Base-by-base conservation (phyloP, 2,888 invertebrate species). In the Acrobasis suavella region DNA sequence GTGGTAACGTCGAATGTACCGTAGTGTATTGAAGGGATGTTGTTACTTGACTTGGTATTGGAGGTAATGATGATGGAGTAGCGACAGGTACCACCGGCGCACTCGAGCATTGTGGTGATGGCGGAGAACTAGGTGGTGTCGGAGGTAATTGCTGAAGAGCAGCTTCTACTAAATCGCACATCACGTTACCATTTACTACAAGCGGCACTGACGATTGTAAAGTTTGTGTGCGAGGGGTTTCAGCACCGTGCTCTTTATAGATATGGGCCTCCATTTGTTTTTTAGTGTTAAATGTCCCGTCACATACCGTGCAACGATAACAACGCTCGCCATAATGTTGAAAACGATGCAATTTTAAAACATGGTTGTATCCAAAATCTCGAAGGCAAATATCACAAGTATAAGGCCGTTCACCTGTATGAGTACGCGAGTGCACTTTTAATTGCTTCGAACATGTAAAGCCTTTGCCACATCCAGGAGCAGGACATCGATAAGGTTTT, bases 401-500 rank as follows among this genome's bases (percentile, higher is more conserved):
- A 79, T 97, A 97, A 0, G 97, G 97, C 71, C 97, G 96, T 78
- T 97, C 97, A 1, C 97, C 97, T 0, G 97, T 97, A 80, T 97
- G 97, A 1, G 97, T 97, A 50, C 97, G 94, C 38, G 97, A 97
- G 84, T 98, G 98, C 42, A 97, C 97, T 85, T 97, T 97, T 15
- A 98, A 93, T 83, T 97, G 97, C 81, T 97, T 97, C 68, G 97
- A 97, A 84, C 97, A 97, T 5, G 97, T 97, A 87, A 98, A 98
- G 7, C 97, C 97, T 81, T 98, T 98, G 58, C 96, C 96, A 81
- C 97, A 98, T 63, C 94, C 97, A 91, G 93, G 97, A 87, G 89
- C 96, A 82, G 94, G 97, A 94, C 86, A 96, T 86, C 83, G 95
- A 81, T 97, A 97, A 0, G 97, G 97, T 79, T 97, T 97, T 85